Conservation (phyloP, 2,113 vertebrate species). For the Orientallactaga bullata region DNA sequence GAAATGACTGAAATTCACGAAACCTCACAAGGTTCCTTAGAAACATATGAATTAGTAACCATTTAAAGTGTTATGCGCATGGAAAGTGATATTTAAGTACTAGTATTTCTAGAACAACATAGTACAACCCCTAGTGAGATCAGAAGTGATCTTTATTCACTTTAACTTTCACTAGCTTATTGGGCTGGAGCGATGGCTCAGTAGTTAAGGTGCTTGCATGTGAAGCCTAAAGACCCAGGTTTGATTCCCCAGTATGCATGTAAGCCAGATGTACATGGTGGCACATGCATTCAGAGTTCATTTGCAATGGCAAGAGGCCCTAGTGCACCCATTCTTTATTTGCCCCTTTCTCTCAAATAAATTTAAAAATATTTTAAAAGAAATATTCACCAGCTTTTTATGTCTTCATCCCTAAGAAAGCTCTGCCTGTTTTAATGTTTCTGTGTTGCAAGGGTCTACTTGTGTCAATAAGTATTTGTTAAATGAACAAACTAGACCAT, state of each 20-base stretch:
- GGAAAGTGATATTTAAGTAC: neutral
- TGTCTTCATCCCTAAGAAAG: neutral
- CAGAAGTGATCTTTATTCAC: neutral
- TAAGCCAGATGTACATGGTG: no score
- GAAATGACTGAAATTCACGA: neutral
- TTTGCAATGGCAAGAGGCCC: no score
- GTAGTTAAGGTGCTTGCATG: no score
- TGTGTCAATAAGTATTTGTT: neutral
- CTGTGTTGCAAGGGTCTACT: neutral
- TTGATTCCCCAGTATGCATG: no score
- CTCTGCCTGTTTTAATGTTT: neutral
- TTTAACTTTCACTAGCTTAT: no score
- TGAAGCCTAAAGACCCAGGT: no score
- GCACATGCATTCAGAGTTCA: no score
- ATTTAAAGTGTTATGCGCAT: neutral
- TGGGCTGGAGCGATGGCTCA: no score
- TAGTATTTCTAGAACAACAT: constrained; percentile 35
- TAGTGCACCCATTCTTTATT: no score
- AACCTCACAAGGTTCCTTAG: neutral
- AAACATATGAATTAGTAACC: neutral
- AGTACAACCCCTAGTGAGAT: neutral
- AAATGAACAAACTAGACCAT: neutral
- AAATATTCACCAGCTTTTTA: neutral
- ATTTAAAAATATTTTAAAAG: no score
- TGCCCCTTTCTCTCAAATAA: no score